Evolutionary conservation across 2,113 vertebrate species (phyloP).

Genomic region (Cygnus atratus): DNA sequence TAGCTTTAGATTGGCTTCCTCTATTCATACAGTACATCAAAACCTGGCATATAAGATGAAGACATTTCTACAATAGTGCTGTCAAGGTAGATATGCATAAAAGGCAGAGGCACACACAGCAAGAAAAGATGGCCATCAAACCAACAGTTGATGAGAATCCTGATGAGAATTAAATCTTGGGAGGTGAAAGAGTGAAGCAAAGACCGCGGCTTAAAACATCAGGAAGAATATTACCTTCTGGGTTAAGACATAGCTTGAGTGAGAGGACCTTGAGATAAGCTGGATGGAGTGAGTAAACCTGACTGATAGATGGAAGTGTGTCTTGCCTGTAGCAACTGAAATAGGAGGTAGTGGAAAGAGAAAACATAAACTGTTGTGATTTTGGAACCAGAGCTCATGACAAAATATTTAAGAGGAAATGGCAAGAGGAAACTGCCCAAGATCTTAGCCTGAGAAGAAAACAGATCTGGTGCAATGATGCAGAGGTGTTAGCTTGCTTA

Average conservation of each 20-base stretch:
- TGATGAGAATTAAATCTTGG: background rate
- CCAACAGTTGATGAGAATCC: background rate
- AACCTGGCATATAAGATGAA: background rate
- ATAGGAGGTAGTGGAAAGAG: background rate
- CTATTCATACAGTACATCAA: background rate
- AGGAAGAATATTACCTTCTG: background rate
- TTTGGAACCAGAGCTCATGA: background rate
- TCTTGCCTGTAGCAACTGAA: rapidly evolving
- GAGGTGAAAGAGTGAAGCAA: background rate
- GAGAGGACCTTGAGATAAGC: background rate
- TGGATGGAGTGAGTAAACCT: background rate
- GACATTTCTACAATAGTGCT: background rate
- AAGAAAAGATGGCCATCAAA: background rate
- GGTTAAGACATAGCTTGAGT: background rate
- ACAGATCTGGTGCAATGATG: background rate
- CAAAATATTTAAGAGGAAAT: background rate
- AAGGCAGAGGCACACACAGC: background rate
- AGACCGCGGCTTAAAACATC: rapidly evolving
- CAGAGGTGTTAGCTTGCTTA: background rate
- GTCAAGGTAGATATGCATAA: background rate
- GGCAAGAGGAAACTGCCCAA: background rate
- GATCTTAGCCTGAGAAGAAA: background rate
- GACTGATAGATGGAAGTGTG: background rate
- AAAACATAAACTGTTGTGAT: background rate
- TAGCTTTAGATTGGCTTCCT: background rate